Conservation (phyloP, 53 echinoderm and acorn worm genomes). For the Holothuria scabra region DNA sequence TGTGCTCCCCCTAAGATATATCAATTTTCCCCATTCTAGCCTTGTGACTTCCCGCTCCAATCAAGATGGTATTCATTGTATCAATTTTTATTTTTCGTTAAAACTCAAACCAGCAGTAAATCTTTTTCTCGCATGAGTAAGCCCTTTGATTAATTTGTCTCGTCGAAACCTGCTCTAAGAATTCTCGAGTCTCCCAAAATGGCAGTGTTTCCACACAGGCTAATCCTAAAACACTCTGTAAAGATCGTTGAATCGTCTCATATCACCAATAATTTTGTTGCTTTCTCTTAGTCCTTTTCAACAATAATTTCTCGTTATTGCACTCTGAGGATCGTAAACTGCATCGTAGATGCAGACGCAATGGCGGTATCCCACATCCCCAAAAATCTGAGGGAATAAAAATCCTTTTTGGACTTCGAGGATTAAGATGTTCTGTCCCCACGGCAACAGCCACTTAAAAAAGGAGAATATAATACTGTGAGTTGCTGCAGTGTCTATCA, state of each 20-base stretch:
- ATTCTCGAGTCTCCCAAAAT: background rate
- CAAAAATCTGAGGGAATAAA: background rate
- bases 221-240: background rate
- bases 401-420: too few species aligned
- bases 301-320: conserved; percentile 9
- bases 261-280: conserved; percentile 4
- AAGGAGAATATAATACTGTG: too few species aligned
- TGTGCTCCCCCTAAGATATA: conserved; percentile 13
- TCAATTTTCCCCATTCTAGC: conserved; percentile 22
- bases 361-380: conserved; percentile 8
- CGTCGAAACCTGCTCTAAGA: conserved; percentile 6
- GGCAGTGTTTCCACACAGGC: too few species aligned
- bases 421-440: too few species aligned
- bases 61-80: too few species aligned
- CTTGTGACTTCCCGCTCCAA: background rate
- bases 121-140: conserved; percentile 23
- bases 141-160: conserved; percentile 12
- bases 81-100: too few species aligned
- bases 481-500: too few species aligned
- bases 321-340: conserved; percentile 18
- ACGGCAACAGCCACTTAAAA: too few species aligned
- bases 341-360: background rate
- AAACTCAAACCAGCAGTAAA: background rate
- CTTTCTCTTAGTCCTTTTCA: background rate
- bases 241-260: conserved; percentile 9